Evolutionary conservation across 2,888 invertebrate genomes (phyloP), one percentile per base, ranked within the genome.

Genomic region (Drosophila picticornis): DNA sequence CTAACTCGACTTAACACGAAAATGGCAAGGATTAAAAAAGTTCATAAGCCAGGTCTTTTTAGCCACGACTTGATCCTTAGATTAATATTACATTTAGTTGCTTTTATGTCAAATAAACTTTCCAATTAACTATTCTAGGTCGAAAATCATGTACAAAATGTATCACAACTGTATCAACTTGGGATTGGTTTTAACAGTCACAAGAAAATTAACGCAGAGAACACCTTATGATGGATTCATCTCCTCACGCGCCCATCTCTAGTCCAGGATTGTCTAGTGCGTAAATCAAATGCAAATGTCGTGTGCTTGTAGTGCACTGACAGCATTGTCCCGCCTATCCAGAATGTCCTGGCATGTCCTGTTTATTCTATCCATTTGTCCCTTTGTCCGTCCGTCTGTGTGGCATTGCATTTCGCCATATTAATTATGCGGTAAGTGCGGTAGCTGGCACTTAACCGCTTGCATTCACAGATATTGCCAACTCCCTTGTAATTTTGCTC

Each of bases 231-330:
- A 22, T 22, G 6, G 19, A 19, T 38, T 38, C 7, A 9, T 19
- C 7, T 3, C 10, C n/a, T 34, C 67, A 79, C 75, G 59, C 46
- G 9, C 0, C n/a, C 77, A 80, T 70, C 77, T 38, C 77, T 56
- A 62, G 4, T 11, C 1, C 9, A 5, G 69, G 69, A 88, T 68
- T 60, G 77, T 34, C 63, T 62, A 72, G 76, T 83, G 83, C 80
- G 89, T 90, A 86, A 85, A 90, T 85, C 90, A 90, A 75, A 88
- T 88, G 89, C 90, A 86, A 86, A 86, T 90, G 84, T 75, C 71
- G 58, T 65, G 70, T 66, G 71, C 58, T 77, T 77, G 83, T 77
- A 75, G 70, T 88, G 90, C 84, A 88, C 77, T 85, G 90, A 90
- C 88, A 80, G 86, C 72, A 72, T 55, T 84, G 85, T 79, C 63